These are phyloP conservation scores for Cryptoprocta ferox DNA, from an alignment of 2,797 vertebrate species.

Conservation along the genomic window DNA sequence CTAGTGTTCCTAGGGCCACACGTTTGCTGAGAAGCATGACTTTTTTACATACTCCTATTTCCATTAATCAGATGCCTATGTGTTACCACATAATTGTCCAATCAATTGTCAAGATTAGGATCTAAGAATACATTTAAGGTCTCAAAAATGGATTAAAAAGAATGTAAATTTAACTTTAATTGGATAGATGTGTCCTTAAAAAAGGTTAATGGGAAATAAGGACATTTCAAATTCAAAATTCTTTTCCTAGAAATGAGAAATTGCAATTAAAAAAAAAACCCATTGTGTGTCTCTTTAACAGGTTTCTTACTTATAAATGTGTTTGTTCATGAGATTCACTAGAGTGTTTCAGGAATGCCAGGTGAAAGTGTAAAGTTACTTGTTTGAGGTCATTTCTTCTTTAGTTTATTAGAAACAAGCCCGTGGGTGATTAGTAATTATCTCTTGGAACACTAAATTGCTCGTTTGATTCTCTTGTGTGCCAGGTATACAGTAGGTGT, in stretches of 20 bases:
- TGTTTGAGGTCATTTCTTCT: constrained; percentile 46
- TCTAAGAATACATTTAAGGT: background rate
- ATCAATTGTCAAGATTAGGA: constrained; percentile 3
- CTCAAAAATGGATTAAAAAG: background rate
- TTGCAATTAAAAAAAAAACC: background rate
- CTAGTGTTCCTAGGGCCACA: background rate
- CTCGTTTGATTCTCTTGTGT: constrained; percentile 58
- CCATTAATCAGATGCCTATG: background rate
- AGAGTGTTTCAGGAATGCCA: background rate
- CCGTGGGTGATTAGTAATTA: constrained; percentile 17
- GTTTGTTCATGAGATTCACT: constrained; percentile 29
- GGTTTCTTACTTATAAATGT: constrained; percentile 31
- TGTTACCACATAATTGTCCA: background rate
- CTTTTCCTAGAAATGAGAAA: constrained; percentile 51
- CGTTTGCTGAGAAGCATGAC: background rate
- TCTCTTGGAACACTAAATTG: constrained; percentile 4
- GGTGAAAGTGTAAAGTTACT: constrained; percentile 40
- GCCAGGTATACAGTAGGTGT: constrained; percentile 23
- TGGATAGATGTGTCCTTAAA: background rate
- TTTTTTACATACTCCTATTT: background rate
- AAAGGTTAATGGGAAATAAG: constrained; percentile 44
- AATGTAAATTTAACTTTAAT: constrained; percentile 23
- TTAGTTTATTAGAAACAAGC: constrained; percentile 60
- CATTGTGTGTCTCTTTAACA: background rate
- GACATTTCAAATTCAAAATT: constrained; percentile 46